Base-by-base conservation (phyloP, 2,797 vertebrate species). In the Apodemus agrarius region DNA sequence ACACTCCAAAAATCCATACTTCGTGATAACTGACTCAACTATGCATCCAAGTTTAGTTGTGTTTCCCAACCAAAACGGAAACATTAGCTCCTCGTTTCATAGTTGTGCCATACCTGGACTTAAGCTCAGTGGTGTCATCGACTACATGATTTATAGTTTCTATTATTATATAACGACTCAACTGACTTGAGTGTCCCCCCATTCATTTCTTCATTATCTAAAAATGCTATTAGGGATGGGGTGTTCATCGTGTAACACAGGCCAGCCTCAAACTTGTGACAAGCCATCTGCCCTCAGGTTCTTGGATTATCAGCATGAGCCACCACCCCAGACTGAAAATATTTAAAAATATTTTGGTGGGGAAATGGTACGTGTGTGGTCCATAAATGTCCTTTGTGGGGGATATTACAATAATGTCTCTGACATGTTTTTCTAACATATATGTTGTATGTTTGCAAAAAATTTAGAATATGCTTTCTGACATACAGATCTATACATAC, bases 91-190 rank as follows among this genome's bases (percentile, higher is more conserved):
- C 75, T 85, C 57, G 8, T 80, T 79, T 89, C n/a, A 85, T 9
- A 4, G 63, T 21, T 65, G 40, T 40, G 43, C 72, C 52, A 24
- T 59, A 34, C 54, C 88, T 91, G 63, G 31, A 84, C 65, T 76
- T 40, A 13, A 61, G 21, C 82, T 89, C 89, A 49, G 57, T 72
- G 13, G 31, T 49, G 9, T 89, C 19, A 19, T 72, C 61, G 19
- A 40, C 54, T 65, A 69, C 52, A 4, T 91, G 72, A 84, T 85
- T 88, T 94, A 52, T 91, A 63, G n/a, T 88, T 93, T 79, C 17
- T 72, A 14, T 49, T 63, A 52, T 75, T 75, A 37, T 14, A 80
- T 46, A 43, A 5, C 34, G 6, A 80, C 22, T 65, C 89, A 72
- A 65, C 43, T 1, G 1, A 52, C 19, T 84, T 84, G 13, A 91